phyloP scores from a whole-genome alignment of 2,888 invertebrate species.

The Agrilus biguttatus region DNA sequence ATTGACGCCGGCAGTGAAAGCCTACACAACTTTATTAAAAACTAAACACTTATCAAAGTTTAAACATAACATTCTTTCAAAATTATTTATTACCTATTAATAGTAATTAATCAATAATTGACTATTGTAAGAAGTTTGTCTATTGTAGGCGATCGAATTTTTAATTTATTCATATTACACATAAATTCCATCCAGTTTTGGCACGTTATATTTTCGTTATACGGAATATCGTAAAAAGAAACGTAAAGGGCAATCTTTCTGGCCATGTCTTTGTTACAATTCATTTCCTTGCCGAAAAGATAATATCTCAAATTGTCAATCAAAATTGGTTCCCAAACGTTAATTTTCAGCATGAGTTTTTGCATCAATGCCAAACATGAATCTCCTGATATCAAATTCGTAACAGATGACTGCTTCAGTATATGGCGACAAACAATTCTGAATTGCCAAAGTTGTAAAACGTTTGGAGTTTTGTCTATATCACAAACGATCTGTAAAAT shows the following conservation, averaged over 20 bases:
- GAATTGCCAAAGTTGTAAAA: conserved; percentile 59
- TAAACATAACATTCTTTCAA: too few relatives aligned
- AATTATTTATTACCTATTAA: too few relatives aligned
- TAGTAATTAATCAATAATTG: too few relatives aligned
- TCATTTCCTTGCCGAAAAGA: conserved; percentile 30
- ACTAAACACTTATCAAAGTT: too few relatives aligned
- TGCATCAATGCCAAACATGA: conserved; percentile 47
- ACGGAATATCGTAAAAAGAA: conserved; percentile 44
- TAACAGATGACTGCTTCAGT: conserved; percentile 20
- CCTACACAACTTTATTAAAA: too few relatives aligned
- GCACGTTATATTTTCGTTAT: conserved; percentile 12
- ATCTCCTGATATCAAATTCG: conserved; percentile 43
- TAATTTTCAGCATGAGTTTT: conserved; percentile 36
- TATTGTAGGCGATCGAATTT: too few relatives aligned
- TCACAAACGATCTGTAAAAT: conserved; percentile 19
- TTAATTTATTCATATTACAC: too few relatives aligned
- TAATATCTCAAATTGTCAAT: conserved; percentile 35
- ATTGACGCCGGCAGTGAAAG: too few relatives aligned
- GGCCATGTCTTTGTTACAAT: conserved; percentile 24
- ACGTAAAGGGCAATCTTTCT: conserved; percentile 37
- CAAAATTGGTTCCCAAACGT: conserved; percentile 38
- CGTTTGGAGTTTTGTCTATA: conserved; percentile 32
- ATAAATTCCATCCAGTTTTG: too few relatives aligned
- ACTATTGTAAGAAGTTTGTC: too few relatives aligned
- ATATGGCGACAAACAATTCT: conserved; percentile 46